phyloP scores from a whole-genome alignment of 2,113 vertebrate species.

The Mustela lutreola region DNA sequence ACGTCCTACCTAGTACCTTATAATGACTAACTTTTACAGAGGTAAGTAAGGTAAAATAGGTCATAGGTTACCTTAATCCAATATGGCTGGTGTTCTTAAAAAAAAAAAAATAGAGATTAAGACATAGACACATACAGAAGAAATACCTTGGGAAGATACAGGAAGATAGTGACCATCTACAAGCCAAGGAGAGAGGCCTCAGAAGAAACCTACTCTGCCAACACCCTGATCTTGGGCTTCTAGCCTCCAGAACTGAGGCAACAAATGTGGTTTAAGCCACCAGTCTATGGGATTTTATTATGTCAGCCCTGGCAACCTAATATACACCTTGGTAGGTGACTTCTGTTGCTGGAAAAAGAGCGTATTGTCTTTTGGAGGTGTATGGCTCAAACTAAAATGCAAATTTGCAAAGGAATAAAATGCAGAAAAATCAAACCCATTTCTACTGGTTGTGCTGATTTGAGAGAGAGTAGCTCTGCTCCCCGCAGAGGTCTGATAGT shows the following conservation, averaged over 20 bases:
- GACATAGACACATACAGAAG: background rate
- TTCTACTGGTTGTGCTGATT: background rate
- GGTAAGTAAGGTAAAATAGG: background rate
- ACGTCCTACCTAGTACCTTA: background rate
- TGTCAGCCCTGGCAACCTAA: background rate
- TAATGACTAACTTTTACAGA: background rate
- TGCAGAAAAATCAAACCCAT: background rate
- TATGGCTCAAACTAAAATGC: constrained; percentile 26
- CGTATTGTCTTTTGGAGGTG: background rate
- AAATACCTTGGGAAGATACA: background rate
- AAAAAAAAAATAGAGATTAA: background rate
- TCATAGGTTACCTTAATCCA: background rate
- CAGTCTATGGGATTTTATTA: background rate
- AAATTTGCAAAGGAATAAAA: constrained; percentile 41
- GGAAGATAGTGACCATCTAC: background rate
- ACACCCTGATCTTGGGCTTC: background rate
- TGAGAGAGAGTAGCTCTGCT: background rate
- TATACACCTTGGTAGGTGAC: background rate
- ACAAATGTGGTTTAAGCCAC: background rate
- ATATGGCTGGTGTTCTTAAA: background rate
- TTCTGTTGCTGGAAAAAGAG: background rate
- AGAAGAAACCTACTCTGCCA: background rate
- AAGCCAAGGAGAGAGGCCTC: background rate
- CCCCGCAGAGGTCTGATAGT: background rate
- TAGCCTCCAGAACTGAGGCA: background rate